phyloP scores from a whole-genome alignment of 2,113 vertebrate species.

The Sterna hirundo region DNA sequence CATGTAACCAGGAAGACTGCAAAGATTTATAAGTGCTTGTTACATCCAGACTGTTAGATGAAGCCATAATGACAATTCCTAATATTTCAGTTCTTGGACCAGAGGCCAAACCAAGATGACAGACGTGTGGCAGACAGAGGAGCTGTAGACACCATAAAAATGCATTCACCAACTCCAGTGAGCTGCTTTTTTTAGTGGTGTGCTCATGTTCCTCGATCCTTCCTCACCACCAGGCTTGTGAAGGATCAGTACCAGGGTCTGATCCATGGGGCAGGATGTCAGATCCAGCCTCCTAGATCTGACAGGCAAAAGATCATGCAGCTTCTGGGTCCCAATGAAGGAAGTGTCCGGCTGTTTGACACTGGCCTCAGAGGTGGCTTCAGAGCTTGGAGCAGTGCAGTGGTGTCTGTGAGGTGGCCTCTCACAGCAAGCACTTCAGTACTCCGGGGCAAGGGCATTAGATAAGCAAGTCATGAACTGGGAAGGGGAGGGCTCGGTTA shows the following conservation, averaged over 20 bases:
- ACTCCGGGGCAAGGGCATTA: accelerated
- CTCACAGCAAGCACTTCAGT: background rate
- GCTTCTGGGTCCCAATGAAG: background rate
- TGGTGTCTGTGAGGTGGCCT: background rate
- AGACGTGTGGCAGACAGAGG: background rate
- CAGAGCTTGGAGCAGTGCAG: background rate
- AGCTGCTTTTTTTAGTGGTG: accelerated
- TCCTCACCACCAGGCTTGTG: background rate
- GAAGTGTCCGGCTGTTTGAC: background rate
- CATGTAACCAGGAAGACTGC: accelerated
- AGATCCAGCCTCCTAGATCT: background rate
- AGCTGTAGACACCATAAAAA: background rate
- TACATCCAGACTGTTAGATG: background rate
- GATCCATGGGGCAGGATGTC: background rate
- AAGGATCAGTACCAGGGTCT: background rate
- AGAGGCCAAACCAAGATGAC: background rate
- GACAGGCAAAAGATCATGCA: background rate
- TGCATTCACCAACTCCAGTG: background rate
- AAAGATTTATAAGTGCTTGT: background rate
- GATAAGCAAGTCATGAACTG: background rate
- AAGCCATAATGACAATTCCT: background rate
- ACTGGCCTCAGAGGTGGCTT: background rate
- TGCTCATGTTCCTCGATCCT: background rate
- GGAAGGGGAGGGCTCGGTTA: background rate
- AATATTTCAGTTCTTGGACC: background rate